These are phyloP conservation scores for Schizaphis graminum DNA, from an alignment of 2,888 invertebrate genomes.

Conservation along the genomic window DNA sequence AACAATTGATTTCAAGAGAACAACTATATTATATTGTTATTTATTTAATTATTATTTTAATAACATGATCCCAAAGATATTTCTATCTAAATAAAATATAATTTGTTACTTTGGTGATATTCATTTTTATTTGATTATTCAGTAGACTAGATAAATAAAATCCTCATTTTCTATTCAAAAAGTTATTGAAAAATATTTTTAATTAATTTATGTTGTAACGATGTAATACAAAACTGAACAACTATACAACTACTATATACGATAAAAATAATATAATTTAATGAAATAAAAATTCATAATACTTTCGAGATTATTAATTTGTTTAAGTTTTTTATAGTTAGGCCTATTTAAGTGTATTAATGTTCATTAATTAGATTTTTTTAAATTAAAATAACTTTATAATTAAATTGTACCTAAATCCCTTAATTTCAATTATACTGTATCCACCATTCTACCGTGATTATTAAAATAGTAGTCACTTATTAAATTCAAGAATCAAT, in stretches of 20 bases:
- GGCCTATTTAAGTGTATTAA: neutral
- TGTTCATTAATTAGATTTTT: slow-evolving; percentile 12
- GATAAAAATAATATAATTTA: neutral
- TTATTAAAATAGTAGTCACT: neutral
- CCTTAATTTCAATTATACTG: neutral
- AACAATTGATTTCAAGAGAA: neutral
- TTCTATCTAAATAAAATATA: neutral
- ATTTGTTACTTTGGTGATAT: neutral
- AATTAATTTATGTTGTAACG: neutral
- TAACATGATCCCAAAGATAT: neutral
- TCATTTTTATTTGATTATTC: neutral
- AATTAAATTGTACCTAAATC: neutral
- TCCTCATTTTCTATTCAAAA: neutral
- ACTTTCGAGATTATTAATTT: slow-evolving; percentile 24
- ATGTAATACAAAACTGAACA: neutral
- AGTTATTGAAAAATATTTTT: neutral
- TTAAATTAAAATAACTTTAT: neutral
- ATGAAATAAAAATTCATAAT: slow-evolving; percentile 2
- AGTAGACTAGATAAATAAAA: neutral
- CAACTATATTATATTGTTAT: neutral
- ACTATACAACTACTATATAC: neutral
- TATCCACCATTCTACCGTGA: neutral
- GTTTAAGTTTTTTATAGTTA: slow-evolving; percentile 15
- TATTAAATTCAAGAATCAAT: neutral
- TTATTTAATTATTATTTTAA: neutral